Base-by-base conservation (phyloP, 2,113 vertebrate species). In the Heterocephalus glaber region DNA sequence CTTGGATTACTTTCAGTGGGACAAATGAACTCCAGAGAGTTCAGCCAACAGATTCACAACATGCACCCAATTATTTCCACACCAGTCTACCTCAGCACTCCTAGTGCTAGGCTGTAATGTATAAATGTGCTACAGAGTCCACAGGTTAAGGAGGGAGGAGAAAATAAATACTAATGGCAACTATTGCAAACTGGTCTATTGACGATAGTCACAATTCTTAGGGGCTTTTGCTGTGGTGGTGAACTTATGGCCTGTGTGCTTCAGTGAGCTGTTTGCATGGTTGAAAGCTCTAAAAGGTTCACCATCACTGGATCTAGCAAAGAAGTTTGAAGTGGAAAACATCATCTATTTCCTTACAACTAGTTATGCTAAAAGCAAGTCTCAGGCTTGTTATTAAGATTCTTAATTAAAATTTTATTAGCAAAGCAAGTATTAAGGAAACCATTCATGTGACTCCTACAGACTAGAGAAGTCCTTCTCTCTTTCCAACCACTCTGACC, bases 381-480 rank as follows among this genome's bases (percentile, higher is more conserved):
- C 44, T 90, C 22, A 58, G 49, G 61, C 16, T 58, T 86, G 66
- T 65, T 54, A 86, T 65, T 54, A 86, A 83, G n/a, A 63, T 86
- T 28, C 54, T 76, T 68, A 94, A 79, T 8, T 81, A 44, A 85
- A 60, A 38, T 82, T 60, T 61, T 70, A 77, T 65, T 66, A 76
- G 63, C 66, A 82, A 96, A 92, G 2, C 60, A 81, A 92, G 28
- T 84, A 86, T 68, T 68, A 41, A 83, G 52, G 38, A 88, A 76
- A 82, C 0, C 56, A 76, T 61, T 83, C 17, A 19, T 84, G 33
- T 58, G 28, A 81, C 47, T 47, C 81, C 72, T 54, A 0, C 68
- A 76, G n/a, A 68, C 24, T 68, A 19, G 2, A 93, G 60, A 92
- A 74, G 13, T 22, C 76, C 14, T 87, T 49, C 5, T 3, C 3